A percentile compares a stretch with the other conserved stretches of the same genome.
phyloP scores from a whole-genome alignment of 2,113 vertebrate species.

The Percina caprodes region DNA sequence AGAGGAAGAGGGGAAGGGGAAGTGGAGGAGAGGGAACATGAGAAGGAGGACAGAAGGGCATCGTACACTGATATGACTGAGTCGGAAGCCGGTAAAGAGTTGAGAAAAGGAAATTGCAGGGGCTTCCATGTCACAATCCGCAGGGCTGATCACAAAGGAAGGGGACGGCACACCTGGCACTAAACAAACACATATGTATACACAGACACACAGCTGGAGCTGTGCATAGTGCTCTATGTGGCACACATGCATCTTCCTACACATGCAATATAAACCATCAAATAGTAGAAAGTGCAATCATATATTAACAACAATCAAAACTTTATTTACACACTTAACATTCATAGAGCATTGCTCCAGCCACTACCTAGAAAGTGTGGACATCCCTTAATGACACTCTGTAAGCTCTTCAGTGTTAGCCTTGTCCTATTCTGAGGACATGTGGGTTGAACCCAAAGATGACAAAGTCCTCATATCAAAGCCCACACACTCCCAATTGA shows the following conservation, averaged over 20 bases:
- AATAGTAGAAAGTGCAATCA: slow-evolving; percentile 1
- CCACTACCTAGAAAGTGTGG: slow-evolving; percentile 14
- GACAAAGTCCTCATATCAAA: slow-evolving; percentile 66
- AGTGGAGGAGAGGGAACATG: slow-evolving; percentile 44
- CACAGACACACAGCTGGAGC: slow-evolving; percentile 60
- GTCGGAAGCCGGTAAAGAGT: slow-evolving; percentile 59
- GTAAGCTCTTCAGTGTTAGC: slow-evolving; percentile 10
- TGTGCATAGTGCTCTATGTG: slow-evolving; percentile 3
- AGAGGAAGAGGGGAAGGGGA: slow-evolving; percentile 57
- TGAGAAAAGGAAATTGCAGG: slow-evolving; percentile 64
- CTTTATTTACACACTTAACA: not conserved
- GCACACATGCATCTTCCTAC: not conserved
- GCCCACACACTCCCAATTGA: slow-evolving; percentile 69
- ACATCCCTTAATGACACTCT: not conserved
- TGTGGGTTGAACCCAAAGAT: slow-evolving; percentile 57
- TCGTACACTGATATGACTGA: slow-evolving; percentile 12
- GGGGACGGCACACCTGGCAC: slow-evolving; percentile 56
- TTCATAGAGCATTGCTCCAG: not conserved
- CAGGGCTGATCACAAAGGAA: slow-evolving; percentile 54
- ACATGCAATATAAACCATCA: not conserved
- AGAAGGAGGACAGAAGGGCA: slow-evolving; percentile 39
- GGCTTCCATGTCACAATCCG: slow-evolving; percentile 62
- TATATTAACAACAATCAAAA: not conserved
- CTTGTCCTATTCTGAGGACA: slow-evolving; percentile 4
- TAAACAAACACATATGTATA: slow-evolving; percentile 59